Evolutionary conservation across 2,888 invertebrate species (phyloP), one percentile per base, ranked within the genome.

Genomic region (Nymphalis urticae): DNA sequence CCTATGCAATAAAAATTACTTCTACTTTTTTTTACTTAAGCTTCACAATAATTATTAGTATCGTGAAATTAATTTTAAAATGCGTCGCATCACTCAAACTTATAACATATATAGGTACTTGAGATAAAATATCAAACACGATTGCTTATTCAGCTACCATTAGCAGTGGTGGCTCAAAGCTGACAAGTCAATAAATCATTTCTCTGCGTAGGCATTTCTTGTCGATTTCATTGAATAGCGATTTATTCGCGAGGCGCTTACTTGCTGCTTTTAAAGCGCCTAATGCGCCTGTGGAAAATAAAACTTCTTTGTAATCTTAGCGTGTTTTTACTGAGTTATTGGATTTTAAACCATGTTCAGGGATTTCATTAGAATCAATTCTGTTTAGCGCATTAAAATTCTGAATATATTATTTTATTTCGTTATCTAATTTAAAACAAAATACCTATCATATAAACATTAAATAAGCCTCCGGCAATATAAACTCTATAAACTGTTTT

Each of bases 111-210:
- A 21, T 19, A 27, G 27, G 27, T 27, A 63, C 51, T 53, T 24
- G 4, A 60, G 54, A 42, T 79, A 79, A 77, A 81, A 80, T 24
- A 81, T 79, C 80, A 83, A 83, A 80, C 73, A 78, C 77, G 75
- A 83, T 71, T 75, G 81, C 79, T 80, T 79, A 80, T 80, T 81
- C 81, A 80, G 81, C 79, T 73, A 72, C 82, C 83, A 84, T 84
- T 84, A 84, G 80, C 76, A 77, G 72, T 75, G 72, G 75, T 74
- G 77, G 78, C 74, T 73, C 78, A 78, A 77, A 82, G 81, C 79
- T 81, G 83, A 79, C 80, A 81, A 88, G 87, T 86, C 88, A 86
- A 90, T 90, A 90, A 90, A 90, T 90, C 90, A 90, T 90, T 80
- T 82, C 84, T 83, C 83, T 77, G 82, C 82, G 80, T 82, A 82